Evolutionary conservation across 2,888 invertebrate species (phyloP), one percentile per base, ranked within the genome.

Genomic region (Cryptus viduatorius): DNA sequence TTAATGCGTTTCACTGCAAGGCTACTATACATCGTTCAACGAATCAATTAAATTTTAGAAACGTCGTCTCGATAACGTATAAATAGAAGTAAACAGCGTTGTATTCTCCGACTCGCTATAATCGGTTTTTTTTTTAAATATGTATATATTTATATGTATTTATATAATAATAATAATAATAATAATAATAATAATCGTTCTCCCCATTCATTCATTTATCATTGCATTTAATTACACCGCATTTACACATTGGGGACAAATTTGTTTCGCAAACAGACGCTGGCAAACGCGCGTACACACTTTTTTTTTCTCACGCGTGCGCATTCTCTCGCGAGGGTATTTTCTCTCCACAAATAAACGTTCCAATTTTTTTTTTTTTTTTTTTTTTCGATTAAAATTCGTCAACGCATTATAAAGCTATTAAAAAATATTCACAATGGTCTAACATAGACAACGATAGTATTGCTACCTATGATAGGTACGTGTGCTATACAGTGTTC

Each of bases 371-470:
- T 37, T 65, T 37, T 4, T 37, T 4, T 37, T 37, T 8, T 37
- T 37, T 37, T 37, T 65, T 73, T 71, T 71, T 77, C 82, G 59
- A 67, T 44, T 44, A 64, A 89, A 88, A 82, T 83, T 86, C 86
- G 86, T 87, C 88, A 93, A 93, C 92, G 87, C 82, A 89, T 92
- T 89, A 82, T 92, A 93, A 92, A 93, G 87, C 92, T 92, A 92
- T 92, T 91, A 91, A 90, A 92, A 91, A 93, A 91, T 92, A 92
- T 92, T 92, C 91, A 92, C 91, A 93, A 89, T 92, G 86, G 89
- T 91, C 92, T 93, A 93, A 92, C 92, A 86, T 91, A 90, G 90
- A 92, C 89, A 88, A 88, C 89, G 88, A 90, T 88, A 89, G 85
- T 90, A 90, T 89, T 89, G 87, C 89, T 90, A 91, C 81, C 88